A percentile compares a stretch with the other conserved stretches of the same genome.
phyloP scores from a whole-genome alignment of 1,140 invertebrate species.

The Trichonephila clavipes region DNA sequence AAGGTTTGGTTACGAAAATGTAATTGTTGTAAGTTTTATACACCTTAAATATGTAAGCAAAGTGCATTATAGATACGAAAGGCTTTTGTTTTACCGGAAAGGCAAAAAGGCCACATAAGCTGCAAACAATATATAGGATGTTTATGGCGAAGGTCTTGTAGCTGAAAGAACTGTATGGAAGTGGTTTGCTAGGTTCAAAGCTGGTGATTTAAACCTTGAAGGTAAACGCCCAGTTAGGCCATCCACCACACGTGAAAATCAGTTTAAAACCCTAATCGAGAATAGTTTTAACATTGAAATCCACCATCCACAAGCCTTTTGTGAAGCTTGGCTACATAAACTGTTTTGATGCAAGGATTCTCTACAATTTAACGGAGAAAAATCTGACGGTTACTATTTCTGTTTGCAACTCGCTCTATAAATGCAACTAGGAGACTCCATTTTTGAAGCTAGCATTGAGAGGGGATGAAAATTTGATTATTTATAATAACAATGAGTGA shows the following conservation, averaged over 20 bases:
- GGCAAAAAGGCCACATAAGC: no score
- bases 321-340: neutral
- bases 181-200: neutral
- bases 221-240: neutral
- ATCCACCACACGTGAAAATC: neutral
- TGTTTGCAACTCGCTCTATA: neutral
- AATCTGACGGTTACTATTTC: no score
- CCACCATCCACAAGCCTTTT: neutral
- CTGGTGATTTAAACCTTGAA: neutral
- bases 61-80: neutral
- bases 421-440: neutral
- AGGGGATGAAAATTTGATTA: no score
- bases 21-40: neutral
- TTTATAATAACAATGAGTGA: no score
- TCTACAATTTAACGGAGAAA: neutral
- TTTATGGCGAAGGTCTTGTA: no score
- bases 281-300: neutral
- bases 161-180: neutral
- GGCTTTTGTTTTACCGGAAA: neutral
- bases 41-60: neutral
- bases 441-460: neutral
- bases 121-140: no score
- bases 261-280: neutral
- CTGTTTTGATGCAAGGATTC: neutral
- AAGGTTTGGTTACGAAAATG: neutral